Base-by-base conservation (phyloP, 2,888 invertebrate species). In the Argyresthia albistria region DNA sequence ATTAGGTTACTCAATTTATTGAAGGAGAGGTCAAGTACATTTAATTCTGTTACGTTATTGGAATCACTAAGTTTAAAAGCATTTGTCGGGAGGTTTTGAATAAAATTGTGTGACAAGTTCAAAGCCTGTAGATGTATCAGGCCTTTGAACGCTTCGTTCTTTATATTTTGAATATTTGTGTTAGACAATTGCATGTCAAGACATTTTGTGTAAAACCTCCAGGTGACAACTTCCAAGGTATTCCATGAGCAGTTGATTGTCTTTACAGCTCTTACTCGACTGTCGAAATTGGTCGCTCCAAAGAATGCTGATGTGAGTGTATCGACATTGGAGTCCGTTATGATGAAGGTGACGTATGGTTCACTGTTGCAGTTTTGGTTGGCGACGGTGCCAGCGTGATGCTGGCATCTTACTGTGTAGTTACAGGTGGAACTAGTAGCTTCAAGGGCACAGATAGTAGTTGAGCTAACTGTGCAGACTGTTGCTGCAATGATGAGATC, bases 281-380 rank as follows among this genome's bases (percentile, higher is more conserved):
- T 60, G 54, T 84, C 84, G 15, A 84, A 86, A 57, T 84, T 84
- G 0, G 84, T 86, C 4, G 76, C 54, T 2, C 76, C 69, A 48
- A 86, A 86, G 59, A 73, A 80, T 14, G 39, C 39, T 39, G 39
- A 39, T 11, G 39, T 39, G 39, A 39, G 39, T 39, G 10, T 9
- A 11, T 39, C 39, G n/a, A n/a, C 9, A n/a, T 9, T 39, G 39
- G 39, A 11, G 39, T 39, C n/a, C 39, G 9, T 9, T 3, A 39
- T 39, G 8, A 39, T 39, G 39, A 39, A 39, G 10, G 9, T 39
- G 3, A 39, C 39, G 39, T 39, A 39, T 2, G 39, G 39, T 9
- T 39, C 39, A 39, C 39, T 39, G 39, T 39, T 9, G n/a, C 39
- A 39, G 39, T 39, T 39, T 3, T 9, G 39, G 39, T 39, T 39